Evolutionary conservation across 2,888 invertebrate genomes (phyloP), one percentile per base, ranked within the genome.

Genomic region (Melanostoma mellinum): DNA sequence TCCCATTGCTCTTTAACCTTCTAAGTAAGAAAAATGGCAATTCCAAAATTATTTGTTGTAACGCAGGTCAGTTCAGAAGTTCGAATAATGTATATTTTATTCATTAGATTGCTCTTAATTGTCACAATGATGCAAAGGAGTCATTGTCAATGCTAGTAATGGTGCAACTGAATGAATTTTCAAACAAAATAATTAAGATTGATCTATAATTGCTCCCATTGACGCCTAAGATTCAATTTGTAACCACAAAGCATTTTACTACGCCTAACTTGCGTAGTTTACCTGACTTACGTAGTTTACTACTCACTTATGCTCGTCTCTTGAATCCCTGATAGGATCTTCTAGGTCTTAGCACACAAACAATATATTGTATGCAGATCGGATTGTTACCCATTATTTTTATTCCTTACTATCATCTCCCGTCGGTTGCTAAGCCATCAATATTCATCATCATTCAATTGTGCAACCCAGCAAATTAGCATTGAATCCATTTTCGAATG

Each of bases 361-460:
- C 9, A 30, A 4, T 32, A 38, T 50, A 50, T 50, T 63, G 63
- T 63, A 63, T 63, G 63, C 38, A 63, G 38, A 63, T 63, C 20
- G 20, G 20, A 50, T 48, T 48, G 63, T 50, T 50, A 63, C 63
- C 63, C 63, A 50, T 50, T 35, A 4, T 10, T 2, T 61, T 61
- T 30, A 35, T 33, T 50, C 38, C 48, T 48, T 63, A 48, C 9
- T 50, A 20, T 48, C 50, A 50, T 63, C 63, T 46, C 44, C 10
- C 44, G 44, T 46, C 44, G 9, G 63, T 50, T 63, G 30, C 30
- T 3, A 48, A 50, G 48, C 52, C 50, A 67, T 76, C 72, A 77
- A 81, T 81, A 82, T 82, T 73, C 77, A 77, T 65, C 46, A 56
- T 40, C 65, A 55, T 6, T 6, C 32, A 53, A 50, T 78, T 78